phyloP scores from a whole-genome alignment of 2,797 vertebrate genomes.

The Pteropus rufus region DNA sequence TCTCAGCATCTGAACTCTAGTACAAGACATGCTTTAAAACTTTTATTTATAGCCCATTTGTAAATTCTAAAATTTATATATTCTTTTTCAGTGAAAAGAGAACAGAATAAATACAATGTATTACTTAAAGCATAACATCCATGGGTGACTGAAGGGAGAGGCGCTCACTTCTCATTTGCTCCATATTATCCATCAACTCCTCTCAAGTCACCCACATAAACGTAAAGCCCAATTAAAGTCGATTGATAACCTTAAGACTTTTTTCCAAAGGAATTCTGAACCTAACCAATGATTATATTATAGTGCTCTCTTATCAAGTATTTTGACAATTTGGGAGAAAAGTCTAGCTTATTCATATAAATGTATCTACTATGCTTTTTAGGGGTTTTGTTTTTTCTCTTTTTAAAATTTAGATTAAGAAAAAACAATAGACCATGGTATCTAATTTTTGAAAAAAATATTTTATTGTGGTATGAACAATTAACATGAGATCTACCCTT shows the following conservation, averaged over 20 bases:
- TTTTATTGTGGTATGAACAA: neutral
- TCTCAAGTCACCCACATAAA: neutral
- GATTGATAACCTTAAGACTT: neutral
- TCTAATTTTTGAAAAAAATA: neutral
- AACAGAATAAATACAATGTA: neutral
- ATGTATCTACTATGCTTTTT: neutral
- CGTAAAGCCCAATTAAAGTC: neutral
- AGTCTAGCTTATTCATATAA: neutral
- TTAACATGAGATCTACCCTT: neutral
- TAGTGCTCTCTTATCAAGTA: neutral
- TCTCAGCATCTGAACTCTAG: constrained; percentile 22
- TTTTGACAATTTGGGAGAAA: neutral
- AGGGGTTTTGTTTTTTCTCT: neutral
- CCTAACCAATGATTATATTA: neutral
- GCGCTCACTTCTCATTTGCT: neutral
- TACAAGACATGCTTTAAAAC: neutral
- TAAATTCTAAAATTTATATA: neutral
- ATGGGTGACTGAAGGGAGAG: neutral
- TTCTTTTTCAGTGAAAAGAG: neutral
- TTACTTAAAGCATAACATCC: neutral
- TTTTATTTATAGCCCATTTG: neutral
- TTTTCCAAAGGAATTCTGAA: neutral
- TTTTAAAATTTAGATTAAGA: neutral
- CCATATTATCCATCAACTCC: neutral
- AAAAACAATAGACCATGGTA: neutral